These are phyloP conservation scores for Spodoptera frugiperda DNA, from an alignment of 1,140 invertebrate species.

Conservation along the genomic window DNA sequence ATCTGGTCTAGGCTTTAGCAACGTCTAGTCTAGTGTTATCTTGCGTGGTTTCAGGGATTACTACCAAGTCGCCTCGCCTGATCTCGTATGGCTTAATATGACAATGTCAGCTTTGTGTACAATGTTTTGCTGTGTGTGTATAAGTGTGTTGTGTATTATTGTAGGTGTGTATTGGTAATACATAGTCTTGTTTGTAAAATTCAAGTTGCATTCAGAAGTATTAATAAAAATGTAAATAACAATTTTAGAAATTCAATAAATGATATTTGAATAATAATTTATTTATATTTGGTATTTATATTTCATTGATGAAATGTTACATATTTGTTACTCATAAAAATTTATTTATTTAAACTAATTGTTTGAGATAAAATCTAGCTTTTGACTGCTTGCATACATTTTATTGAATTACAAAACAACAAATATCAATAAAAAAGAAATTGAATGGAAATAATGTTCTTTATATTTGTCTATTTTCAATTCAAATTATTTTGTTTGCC, in stretches of 20 bases:
- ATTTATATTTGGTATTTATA: no score
- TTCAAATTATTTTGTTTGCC: conserved; percentile 39
- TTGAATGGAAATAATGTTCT: conserved; percentile 27
- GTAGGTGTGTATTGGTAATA: no score
- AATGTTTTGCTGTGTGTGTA: background rate
- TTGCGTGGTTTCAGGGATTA: conserved; percentile 43
- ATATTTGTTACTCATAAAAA: no score
- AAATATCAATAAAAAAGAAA: conserved; percentile 37
- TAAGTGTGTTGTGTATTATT: background rate
- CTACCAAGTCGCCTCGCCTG: conserved; percentile 16
- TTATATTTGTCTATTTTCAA: conserved; percentile 29
- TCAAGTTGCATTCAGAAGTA: no score
- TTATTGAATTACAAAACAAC: conserved; percentile 11
- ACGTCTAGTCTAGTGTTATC: conserved; percentile 40
- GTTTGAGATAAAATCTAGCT: no score
- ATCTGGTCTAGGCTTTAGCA: conserved; percentile 40
- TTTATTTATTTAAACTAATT: no score
- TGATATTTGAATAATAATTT: no score
- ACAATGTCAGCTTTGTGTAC: conserved; percentile 32
- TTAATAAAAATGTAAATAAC: no score
- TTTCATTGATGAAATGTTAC: no score
- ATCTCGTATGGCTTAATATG: conserved; percentile 42
- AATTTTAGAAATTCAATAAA: no score
- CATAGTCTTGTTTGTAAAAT: no score
- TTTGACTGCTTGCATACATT: conserved; percentile 11